Evolutionary conservation across 2,797 vertebrate species (phyloP).

Genomic region (Gadopsis marmoratus): DNA sequence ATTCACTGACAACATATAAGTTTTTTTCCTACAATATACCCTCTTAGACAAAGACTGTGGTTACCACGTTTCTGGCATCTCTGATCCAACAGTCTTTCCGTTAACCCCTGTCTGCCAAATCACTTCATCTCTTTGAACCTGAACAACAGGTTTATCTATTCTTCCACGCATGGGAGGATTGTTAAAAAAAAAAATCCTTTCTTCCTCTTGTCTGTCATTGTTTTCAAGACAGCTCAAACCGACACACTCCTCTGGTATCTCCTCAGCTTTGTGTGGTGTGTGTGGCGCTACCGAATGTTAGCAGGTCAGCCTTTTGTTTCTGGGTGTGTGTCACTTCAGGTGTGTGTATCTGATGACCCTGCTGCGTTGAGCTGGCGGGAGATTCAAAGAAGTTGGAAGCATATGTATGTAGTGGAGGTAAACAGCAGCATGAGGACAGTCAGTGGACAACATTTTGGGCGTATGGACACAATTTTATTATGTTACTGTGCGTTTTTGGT

Average conservation of each 20-base stretch:
- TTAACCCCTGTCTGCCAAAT: conserved; percentile 49
- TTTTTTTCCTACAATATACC: not conserved
- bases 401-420: not conserved
- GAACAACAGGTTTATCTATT: conserved; percentile 39
- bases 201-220: conserved; percentile 40
- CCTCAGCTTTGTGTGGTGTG: conserved; percentile 38
- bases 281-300: conserved; percentile 39
- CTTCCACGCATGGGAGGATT: not conserved
- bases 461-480: not conserved
- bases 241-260: conserved; percentile 45
- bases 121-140: conserved; percentile 38
- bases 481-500: not conserved
- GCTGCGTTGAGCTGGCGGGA: conserved; percentile 31
- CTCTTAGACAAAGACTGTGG: not conserved
- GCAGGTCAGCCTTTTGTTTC: conserved; percentile 33
- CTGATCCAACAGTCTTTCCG: conserved; percentile 24
- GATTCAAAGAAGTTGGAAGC: conserved; percentile 46
- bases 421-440: not conserved
- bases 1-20: too few species aligned
- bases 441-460: not conserved
- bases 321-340: conserved; percentile 14
- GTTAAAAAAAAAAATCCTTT: conserved; percentile 3
- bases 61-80: not conserved
- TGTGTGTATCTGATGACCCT: conserved; percentile 52
- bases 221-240: conserved; percentile 53